Conservation (phyloP, 2,113 vertebrate species). For the Actenoides hombroni region DNA sequence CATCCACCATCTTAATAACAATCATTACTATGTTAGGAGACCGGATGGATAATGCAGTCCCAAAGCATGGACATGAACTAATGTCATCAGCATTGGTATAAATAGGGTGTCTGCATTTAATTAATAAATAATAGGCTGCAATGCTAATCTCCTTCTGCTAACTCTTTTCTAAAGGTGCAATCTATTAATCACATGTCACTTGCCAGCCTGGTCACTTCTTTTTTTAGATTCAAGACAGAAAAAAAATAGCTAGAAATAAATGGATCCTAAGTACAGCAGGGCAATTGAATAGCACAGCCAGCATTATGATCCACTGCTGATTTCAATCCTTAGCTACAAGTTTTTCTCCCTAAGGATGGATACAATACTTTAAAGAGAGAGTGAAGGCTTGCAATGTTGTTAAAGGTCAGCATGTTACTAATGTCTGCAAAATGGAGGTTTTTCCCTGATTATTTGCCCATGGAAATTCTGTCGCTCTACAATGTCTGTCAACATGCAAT, state of each 20-base stretch:
- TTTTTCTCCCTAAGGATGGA: neutral
- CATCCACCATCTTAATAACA: neutral
- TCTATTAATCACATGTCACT: slow-evolving; percentile 66
- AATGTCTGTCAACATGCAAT: neutral
- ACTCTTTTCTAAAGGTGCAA: slow-evolving; percentile 61
- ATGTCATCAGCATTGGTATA: slow-evolving; percentile 59
- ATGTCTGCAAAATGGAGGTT: slow-evolving; percentile 30
- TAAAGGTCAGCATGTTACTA: slow-evolving; percentile 54
- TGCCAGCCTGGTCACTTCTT: slow-evolving; percentile 56
- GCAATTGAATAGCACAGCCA: slow-evolving; percentile 32
- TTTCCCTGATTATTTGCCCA: neutral
- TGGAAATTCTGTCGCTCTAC: neutral
- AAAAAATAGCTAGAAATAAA: slow-evolving; percentile 42
- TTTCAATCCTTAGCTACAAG: slow-evolving; percentile 19
- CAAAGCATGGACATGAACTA: slow-evolving; percentile 34
- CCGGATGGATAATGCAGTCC: slow-evolving; percentile 4
- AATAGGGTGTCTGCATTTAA: slow-evolving; percentile 65
- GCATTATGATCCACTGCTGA: slow-evolving; percentile 45
- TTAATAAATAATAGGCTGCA: slow-evolving; percentile 69
- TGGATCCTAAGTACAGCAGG: slow-evolving; percentile 40
- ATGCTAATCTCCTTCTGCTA: slow-evolving; percentile 62
- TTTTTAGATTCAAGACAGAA: slow-evolving; percentile 46
- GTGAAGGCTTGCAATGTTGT: neutral
- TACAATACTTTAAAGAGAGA: slow-evolving; percentile 28
- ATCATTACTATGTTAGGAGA: slow-evolving; percentile 8